phyloP scores from a whole-genome alignment of 2,888 invertebrate genomes.

The Noctuana brunneofusca region DNA sequence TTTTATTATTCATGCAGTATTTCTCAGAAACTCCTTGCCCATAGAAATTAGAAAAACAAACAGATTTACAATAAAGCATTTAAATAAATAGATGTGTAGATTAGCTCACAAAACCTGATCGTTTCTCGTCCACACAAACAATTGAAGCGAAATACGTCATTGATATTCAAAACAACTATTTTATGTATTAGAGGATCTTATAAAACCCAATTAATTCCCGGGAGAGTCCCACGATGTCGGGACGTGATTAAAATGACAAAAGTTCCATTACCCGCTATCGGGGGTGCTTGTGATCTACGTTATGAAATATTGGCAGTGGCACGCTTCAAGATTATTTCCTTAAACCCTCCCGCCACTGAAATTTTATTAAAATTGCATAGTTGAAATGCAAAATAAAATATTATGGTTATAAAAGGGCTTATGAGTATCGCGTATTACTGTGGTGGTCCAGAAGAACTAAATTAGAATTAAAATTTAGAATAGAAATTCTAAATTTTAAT shows the following conservation, averaged over 20 bases:
- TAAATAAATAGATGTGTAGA: too few species aligned
- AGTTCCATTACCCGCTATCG: conserved; percentile 39
- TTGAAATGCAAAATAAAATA: not conserved
- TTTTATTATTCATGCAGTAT: too few species aligned
- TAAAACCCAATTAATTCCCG: conserved; percentile 68
- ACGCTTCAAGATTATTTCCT: conserved; percentile 23
- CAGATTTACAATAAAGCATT: too few species aligned
- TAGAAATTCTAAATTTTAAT: too few species aligned
- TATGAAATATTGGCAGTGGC: conserved; percentile 26
- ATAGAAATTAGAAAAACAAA: too few species aligned
- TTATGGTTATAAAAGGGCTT: too few species aligned
- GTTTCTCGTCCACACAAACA: too few species aligned
- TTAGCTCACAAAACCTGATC: too few species aligned
- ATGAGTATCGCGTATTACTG: too few species aligned
- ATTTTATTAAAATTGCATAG: conserved; percentile 36
- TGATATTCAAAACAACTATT: conserved; percentile 43
- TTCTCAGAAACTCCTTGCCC: too few species aligned
- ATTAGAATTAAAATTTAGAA: too few species aligned
- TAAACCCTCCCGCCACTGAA: conserved; percentile 17
- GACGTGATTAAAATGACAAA: conserved; percentile 52
- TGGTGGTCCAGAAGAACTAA: too few species aligned
- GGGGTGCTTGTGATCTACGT: conserved; percentile 23
- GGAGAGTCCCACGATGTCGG: conserved; percentile 31
- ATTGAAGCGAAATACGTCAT: conserved; percentile 39
- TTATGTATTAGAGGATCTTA: conserved; percentile 56